Evolutionary conservation across 2,797 vertebrate species (phyloP), one percentile per base, ranked within the genome.

Genomic region (Botia almorhae): DNA sequence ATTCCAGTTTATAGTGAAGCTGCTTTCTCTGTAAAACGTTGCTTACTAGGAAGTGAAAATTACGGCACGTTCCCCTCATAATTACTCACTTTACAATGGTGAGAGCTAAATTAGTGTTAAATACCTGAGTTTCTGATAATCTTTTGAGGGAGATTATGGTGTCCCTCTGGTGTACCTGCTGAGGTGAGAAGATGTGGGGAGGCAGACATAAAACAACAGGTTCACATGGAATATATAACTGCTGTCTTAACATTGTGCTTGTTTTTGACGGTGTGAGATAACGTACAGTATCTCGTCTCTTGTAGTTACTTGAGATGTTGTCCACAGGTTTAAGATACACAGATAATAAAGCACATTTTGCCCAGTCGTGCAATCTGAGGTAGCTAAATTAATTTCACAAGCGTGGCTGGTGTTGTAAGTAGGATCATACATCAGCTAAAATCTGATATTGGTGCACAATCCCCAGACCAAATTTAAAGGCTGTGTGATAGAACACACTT

Each of bases 361-460:
- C n/a, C 12, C 4, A 14, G 14, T 43, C 7, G 39, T 2, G 2
- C 39, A 36, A 23, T 69, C 23, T n/a, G 11, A 64, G 36, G 2
- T 29, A 29, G 29, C 39, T 60, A 74, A 21, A 69, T 70, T 69
- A 69, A 21, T 72, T 51, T 4, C 17, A 11, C 58, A 48, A 53
- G 5, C 26, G n/a, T 23, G 12, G 2, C 19, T 36, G 78, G 14
- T 68, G 48, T 39, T 48, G 7, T 26, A 26, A 76, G 36, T 43
- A 74, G 43, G 6, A 36, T 58, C 8, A 60, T 69, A 17, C 21
- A 63, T 21, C 65, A 61, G 43, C 58, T 50, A 46, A 70, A 81
- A 48, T 46, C 65, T 64, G 21, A 43, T 53, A 82, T 80, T 77
- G 21, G 72, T 63, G n/a, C 16, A 7, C 72, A 73, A 56, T 81